These are phyloP conservation scores for Chaetogeoica ovagalla DNA, from an alignment of 2,888 invertebrate species.

Conservation along the genomic window DNA sequence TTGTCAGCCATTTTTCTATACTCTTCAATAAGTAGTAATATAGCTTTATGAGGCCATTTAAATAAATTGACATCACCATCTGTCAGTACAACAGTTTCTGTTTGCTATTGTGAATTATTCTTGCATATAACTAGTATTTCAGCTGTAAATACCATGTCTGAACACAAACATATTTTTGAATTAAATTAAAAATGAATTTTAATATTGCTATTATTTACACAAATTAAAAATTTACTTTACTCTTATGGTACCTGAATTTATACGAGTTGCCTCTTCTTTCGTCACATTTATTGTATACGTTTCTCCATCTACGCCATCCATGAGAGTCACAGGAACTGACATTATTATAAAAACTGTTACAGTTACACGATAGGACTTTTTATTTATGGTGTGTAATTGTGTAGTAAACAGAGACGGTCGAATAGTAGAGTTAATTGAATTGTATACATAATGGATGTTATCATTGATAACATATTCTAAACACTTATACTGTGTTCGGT, in stretches of 20 bases:
- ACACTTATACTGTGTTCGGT: too few relatives aligned
- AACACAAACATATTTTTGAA: background rate
- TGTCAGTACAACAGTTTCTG: background rate
- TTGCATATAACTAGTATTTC: background rate
- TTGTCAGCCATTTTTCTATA: slow-evolving; percentile 5
- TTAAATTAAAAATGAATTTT: background rate
- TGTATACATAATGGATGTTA: too few relatives aligned
- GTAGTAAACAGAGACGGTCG: too few relatives aligned
- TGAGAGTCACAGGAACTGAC: background rate
- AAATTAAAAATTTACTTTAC: background rate
- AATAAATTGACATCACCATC: background rate
- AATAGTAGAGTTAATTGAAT: too few relatives aligned
- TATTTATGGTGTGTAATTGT: too few relatives aligned
- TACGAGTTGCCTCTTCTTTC: background rate
- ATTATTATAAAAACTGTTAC: background rate
- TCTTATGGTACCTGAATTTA: slow-evolving; percentile 14
- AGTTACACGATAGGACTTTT: too few relatives aligned
- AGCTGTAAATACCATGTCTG: slow-evolving; percentile 11
- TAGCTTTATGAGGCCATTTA: slow-evolving; percentile 8
- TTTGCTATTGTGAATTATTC: background rate
- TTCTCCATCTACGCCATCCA: background rate
- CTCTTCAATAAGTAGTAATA: slow-evolving; percentile 1
- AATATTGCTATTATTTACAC: too few relatives aligned
- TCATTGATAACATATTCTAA: too few relatives aligned
- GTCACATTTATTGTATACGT: background rate